These are phyloP conservation scores for Thalpophila matura DNA, from an alignment of 2,888 invertebrate species.

Conservation along the genomic window DNA sequence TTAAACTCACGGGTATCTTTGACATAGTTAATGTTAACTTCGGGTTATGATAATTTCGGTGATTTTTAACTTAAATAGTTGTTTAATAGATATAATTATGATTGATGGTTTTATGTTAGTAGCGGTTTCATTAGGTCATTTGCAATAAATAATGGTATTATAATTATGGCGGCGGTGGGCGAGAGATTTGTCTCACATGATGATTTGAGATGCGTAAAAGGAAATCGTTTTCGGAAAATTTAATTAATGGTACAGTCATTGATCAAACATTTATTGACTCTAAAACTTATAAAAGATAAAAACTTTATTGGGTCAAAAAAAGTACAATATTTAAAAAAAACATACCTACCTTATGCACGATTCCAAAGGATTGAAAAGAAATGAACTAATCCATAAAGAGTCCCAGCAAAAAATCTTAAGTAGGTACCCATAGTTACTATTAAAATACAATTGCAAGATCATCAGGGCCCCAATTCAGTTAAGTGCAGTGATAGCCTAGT, in stretches of 20 bases:
- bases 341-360: no score
- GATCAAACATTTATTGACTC: conserved; percentile 20
- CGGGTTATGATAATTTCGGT: conserved; percentile 44
- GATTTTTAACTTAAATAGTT: conserved; percentile 33
- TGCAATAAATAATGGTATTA: conserved; percentile 46
- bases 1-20: conserved; percentile 29
- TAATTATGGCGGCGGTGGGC: conserved; percentile 33
- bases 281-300: no score
- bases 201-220: conserved; percentile 7
- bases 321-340: no score
- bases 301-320: no score
- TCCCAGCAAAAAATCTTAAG: no score
- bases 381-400: no score
- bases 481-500: no score
- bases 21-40: conserved; percentile 30
- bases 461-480: no score
- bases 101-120: conserved; percentile 46
- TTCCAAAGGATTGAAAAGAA: no score
- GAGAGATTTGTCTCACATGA: conserved; percentile 13
- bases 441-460: no score
- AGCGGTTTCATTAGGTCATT: conserved; percentile 41
- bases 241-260: conserved; percentile 24
- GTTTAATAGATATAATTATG: conserved; percentile 40
- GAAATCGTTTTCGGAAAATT: conserved; percentile 18
- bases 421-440: no score